These are phyloP conservation scores for Zaprionus davidi DNA, from an alignment of 1,140 invertebrate genomes.

Conservation along the genomic window DNA sequence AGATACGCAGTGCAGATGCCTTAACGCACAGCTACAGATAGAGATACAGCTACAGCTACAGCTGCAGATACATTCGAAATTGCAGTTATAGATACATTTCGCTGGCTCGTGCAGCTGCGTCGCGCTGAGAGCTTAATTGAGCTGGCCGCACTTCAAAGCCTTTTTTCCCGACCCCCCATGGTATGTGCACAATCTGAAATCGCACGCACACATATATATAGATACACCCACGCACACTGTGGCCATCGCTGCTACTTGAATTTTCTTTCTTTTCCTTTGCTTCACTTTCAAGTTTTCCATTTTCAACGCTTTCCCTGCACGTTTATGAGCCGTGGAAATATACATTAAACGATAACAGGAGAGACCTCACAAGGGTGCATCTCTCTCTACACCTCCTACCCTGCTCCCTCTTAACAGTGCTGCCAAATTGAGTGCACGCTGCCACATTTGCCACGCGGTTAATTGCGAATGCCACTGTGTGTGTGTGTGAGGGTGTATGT, in stretches of 20 bases:
- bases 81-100: conserved; percentile 20
- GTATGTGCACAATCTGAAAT: conserved; percentile 37
- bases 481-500: not conserved
- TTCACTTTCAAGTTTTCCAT: conserved; percentile 58
- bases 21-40: not conserved
- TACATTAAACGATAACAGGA: conserved; percentile 66
- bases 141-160: conserved; percentile 66
- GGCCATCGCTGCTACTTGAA: conserved; percentile 57
- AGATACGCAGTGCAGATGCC: not conserved
- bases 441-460: conserved; percentile 49
- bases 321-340: conserved; percentile 75
- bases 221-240: not conserved
- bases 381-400: not conserved
- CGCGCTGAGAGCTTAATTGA: conserved; percentile 72
- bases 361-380: conserved; percentile 3
- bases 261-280: conserved; percentile 63
- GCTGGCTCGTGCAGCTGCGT: conserved; percentile 16
- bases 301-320: conserved; percentile 18
- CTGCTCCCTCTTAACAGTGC: not conserved
- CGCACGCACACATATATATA: conserved; percentile 9
- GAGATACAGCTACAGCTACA: conserved; percentile 2
- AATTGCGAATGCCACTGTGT: conserved; percentile 60
- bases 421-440: conserved; percentile 33
- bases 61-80: conserved; percentile 38
- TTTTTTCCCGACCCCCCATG: conserved; percentile 27